phyloP scores from a whole-genome alignment of 2,797 vertebrate genomes.

The Etheostoma perlongum region DNA sequence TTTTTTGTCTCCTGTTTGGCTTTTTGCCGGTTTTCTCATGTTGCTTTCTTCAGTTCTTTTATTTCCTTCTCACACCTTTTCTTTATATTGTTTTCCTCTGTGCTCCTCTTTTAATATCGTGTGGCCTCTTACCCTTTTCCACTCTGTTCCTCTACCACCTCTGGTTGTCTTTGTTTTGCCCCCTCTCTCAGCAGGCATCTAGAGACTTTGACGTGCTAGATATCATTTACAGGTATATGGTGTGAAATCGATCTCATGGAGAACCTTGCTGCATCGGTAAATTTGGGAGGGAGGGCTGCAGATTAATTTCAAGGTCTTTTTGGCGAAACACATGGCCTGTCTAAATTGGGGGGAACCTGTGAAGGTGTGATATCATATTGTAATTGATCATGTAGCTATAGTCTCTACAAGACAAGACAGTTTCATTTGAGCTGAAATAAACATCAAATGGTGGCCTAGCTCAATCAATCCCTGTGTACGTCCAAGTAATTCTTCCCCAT shows the following conservation, averaged over 20 bases:
- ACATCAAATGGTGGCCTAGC: conserved; percentile 68
- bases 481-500: conserved; percentile 73
- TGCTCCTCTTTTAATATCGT: conserved; percentile 22
- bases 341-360: conserved; percentile 56
- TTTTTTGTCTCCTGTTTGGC: conserved; percentile 32
- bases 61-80: conserved; percentile 21
- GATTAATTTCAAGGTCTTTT: conserved; percentile 81
- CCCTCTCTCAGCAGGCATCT: conserved; percentile 53
- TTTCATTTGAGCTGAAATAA: conserved; percentile 78
- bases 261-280: conserved; percentile 66
- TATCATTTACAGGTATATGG: conserved; percentile 79
- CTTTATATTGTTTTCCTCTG: background rate
- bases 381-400: conserved; percentile 62
- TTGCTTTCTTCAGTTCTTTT: conserved; percentile 14
- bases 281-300: conserved; percentile 64
- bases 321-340: conserved; percentile 58
- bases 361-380: conserved; percentile 71
- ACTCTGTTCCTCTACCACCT: conserved; percentile 26
- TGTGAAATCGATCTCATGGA: conserved; percentile 81
- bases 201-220: conserved; percentile 70
- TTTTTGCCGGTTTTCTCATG: conserved; percentile 28
- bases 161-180: conserved; percentile 57
- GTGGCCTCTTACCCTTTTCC: conserved; percentile 4
- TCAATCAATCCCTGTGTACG: conserved; percentile 76
- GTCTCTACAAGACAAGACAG: conserved; percentile 59